Percentiles rank a stretch among this genome's conserved stretches.
These are phyloP conservation scores for Isaurus tuberculatus DNA, from an alignment of 92 coral and sea anemone genomes.

Conservation along the genomic window DNA sequence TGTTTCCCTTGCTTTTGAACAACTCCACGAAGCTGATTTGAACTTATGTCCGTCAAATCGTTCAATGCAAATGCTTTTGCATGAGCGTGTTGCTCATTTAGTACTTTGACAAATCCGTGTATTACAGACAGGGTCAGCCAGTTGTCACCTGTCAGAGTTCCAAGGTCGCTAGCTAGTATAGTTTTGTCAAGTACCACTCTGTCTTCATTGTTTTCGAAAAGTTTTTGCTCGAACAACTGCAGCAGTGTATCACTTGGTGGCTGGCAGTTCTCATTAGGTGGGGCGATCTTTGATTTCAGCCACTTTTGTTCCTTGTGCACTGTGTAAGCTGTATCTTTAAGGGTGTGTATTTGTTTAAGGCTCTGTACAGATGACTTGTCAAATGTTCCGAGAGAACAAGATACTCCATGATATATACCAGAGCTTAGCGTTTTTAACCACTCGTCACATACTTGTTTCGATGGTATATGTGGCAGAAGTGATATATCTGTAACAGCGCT, in stretches of 20 bases:
- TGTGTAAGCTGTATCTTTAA: conserved; percentile 41
- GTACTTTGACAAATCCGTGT: conserved; percentile 41
- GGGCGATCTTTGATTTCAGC: conserved; percentile 27
- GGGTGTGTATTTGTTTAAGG: conserved; percentile 44
- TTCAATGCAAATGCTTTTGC: conserved; percentile 56
- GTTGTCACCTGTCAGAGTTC: conserved; percentile 55
- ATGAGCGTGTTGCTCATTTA: conserved; percentile 29
- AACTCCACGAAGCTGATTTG: conserved; percentile 7
- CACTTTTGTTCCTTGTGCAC: conserved; percentile 54
- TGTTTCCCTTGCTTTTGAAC: conserved; percentile 30
- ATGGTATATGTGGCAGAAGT: conserved; percentile 1
- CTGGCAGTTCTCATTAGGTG: conserved; percentile 47
- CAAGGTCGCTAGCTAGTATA: conserved; percentile 49
- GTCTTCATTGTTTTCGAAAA: conserved; percentile 28
- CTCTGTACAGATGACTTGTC: conserved; percentile 34
- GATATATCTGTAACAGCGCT: not conserved
- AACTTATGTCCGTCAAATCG: conserved; percentile 34
- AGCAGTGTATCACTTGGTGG: conserved; percentile 17
- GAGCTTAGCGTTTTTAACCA: conserved; percentile 15
- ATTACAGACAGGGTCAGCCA: conserved; percentile 59
- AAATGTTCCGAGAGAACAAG: conserved; percentile 60
- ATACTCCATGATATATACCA: conserved; percentile 42
- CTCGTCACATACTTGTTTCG: conserved; percentile 7
- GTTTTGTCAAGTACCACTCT: conserved; percentile 47
- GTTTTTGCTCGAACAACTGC: conserved; percentile 39